These are phyloP conservation scores for Xenopus borealis DNA, from an alignment of 2,113 vertebrate species.

Conservation along the genomic window DNA sequence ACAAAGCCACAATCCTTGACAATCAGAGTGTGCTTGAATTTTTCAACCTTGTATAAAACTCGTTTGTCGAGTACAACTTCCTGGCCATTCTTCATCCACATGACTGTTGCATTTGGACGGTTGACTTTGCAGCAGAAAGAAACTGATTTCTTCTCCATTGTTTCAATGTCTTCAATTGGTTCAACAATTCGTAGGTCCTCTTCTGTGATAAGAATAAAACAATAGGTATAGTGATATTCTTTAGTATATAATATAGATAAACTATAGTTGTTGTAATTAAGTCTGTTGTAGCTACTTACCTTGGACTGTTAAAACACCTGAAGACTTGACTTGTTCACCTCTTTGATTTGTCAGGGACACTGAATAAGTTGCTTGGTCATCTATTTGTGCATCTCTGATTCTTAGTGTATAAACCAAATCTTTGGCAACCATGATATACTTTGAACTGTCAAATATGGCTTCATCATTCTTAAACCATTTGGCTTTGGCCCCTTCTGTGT, in stretches of 20 bases:
- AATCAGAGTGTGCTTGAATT: conserved; percentile 86
- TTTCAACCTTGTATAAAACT: conserved; percentile 83
- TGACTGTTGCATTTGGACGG: conserved; percentile 84
- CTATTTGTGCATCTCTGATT: conserved; percentile 78
- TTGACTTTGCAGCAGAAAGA: conserved; percentile 93
- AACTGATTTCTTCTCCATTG: conserved; percentile 92
- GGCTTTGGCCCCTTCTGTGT: conserved; percentile 89
- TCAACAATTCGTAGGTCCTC: conserved; percentile 87
- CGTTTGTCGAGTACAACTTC: conserved; percentile 84
- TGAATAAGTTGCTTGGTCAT: conserved; percentile 80
- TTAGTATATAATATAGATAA: not conserved
- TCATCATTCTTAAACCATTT: conserved; percentile 93
- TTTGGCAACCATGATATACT: conserved; percentile 87
- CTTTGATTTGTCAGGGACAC: conserved; percentile 82
- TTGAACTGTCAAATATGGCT: conserved; percentile 90
- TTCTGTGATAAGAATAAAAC: conserved; percentile 65
- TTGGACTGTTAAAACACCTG: conserved; percentile 74
- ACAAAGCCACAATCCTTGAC: conserved; percentile 89
- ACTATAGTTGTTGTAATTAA: not conserved
- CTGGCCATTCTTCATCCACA: conserved; percentile 88
- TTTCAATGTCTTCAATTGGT: conserved; percentile 89
- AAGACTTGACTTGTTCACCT: conserved; percentile 82
- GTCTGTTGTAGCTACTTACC: conserved; percentile 63
- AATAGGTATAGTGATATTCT: not conserved
- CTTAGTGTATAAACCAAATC: conserved; percentile 89